Conservation (phyloP, 2,797 vertebrate species). For the Hoplostethus mediterraneus region DNA sequence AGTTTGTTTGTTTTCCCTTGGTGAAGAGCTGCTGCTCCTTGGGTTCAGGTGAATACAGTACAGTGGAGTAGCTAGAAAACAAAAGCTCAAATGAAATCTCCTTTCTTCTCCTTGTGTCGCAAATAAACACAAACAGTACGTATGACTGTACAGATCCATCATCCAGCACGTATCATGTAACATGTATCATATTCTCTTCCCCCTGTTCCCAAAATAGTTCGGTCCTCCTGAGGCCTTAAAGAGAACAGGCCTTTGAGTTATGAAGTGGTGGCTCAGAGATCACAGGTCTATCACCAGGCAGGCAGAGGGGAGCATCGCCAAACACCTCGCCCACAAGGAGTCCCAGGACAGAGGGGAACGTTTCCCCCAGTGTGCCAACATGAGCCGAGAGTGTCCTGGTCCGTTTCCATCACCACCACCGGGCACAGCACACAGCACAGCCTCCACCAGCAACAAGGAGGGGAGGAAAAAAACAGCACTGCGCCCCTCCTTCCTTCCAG, state of each 20-base stretch:
- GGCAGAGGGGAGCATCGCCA: slow-evolving; percentile 47
- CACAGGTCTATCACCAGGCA: slow-evolving; percentile 18
- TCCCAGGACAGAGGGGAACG: slow-evolving; percentile 46
- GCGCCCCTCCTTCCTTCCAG: slow-evolving; percentile 4
- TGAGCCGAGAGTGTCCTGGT: background rate
- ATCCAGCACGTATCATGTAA: background rate
- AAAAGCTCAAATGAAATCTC: too few relatives aligned
- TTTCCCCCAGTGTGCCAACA: slow-evolving; percentile 44
- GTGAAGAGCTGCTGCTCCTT: too few relatives aligned
- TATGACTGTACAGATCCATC: background rate
- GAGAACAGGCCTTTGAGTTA: slow-evolving; percentile 59
- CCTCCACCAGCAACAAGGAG: slow-evolving; percentile 10
- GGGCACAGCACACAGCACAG: background rate
- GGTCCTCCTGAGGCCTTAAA: slow-evolving; percentile 44
- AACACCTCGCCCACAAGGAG: slow-evolving; percentile 62
- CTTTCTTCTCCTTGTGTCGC: too few relatives aligned
- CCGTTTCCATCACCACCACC: too few relatives aligned
- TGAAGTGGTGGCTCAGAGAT: slow-evolving; percentile 55
- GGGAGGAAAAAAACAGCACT: slow-evolving; percentile 14
- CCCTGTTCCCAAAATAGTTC: slow-evolving; percentile 37
- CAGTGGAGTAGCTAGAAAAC: too few relatives aligned
- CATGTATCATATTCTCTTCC: background rate
- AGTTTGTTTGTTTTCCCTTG: too few relatives aligned
- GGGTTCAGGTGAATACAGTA: too few relatives aligned
- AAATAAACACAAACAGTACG: too few relatives aligned